These are phyloP conservation scores for Thyatira batis DNA, from an alignment of 2,888 invertebrate genomes.

Conservation along the genomic window DNA sequence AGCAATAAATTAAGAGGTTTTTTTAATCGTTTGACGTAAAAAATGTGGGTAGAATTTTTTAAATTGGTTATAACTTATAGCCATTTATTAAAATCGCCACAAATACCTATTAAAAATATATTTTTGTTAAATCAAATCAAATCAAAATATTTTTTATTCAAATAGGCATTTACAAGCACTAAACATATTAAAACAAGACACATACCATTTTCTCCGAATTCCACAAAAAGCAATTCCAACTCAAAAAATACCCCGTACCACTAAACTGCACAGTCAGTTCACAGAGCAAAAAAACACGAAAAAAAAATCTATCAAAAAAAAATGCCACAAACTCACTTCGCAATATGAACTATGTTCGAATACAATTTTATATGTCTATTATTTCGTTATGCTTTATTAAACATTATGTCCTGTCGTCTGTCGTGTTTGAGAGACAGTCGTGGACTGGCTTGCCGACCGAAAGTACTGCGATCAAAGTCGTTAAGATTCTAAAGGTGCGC, in stretches of 20 bases:
- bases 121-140: too few species aligned
- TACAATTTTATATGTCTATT: constrained; percentile 30
- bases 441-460: constrained; percentile 71
- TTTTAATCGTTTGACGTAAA: neutral
- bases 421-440: constrained; percentile 68
- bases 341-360: constrained; percentile 41
- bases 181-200: constrained; percentile 27
- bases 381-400: constrained; percentile 31
- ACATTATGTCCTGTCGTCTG: constrained; percentile 71
- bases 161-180: too few species aligned
- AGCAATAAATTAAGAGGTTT: neutral
- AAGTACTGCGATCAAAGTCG: constrained; percentile 53
- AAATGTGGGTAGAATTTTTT: too few species aligned
- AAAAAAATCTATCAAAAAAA: constrained; percentile 22
- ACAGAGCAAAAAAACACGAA: constrained; percentile 41
- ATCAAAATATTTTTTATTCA: neutral
- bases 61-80: too few species aligned
- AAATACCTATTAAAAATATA: too few species aligned
- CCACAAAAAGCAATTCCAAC: constrained; percentile 43
- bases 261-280: constrained; percentile 48
- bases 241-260: constrained; percentile 40
- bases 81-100: too few species aligned
- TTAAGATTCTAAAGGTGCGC: constrained; percentile 70
- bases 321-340: constrained; percentile 32
- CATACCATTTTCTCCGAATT: constrained; percentile 68